Conservation (phyloP, 2,797 vertebrate genomes). For the Hoplostethus mediterraneus region DNA sequence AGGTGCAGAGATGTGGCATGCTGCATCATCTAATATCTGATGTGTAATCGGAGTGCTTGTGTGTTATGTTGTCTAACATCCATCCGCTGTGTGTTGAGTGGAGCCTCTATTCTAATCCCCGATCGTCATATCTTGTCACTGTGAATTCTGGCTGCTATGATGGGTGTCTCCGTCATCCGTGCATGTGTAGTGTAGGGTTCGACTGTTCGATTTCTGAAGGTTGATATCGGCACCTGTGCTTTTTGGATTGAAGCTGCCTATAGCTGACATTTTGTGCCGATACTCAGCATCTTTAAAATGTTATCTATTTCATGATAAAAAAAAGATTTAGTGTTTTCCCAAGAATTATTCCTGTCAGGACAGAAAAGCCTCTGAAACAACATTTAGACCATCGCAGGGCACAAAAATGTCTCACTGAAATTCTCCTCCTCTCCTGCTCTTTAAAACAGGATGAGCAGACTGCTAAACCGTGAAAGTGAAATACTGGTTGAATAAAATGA, state of each 20-base stretch:
- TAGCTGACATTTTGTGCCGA: background rate
- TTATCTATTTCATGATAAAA: too few species aligned
- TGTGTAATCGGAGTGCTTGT: background rate
- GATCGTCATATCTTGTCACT: slow-evolving; percentile 19
- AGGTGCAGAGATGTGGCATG: slow-evolving; percentile 83
- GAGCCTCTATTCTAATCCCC: slow-evolving; percentile 35
- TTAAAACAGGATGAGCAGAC: too few species aligned
- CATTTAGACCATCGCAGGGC: too few species aligned
- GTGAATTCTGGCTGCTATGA: background rate
- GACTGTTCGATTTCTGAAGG: slow-evolving; percentile 24
- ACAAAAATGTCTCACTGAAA: too few species aligned
- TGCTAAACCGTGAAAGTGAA: too few species aligned
- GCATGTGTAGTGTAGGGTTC: slow-evolving; percentile 8
- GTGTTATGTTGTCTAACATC: slow-evolving; percentile 8
- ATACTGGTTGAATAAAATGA: too few species aligned
- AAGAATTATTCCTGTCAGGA: too few species aligned
- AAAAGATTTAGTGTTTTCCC: too few species aligned
- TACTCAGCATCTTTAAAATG: too few species aligned
- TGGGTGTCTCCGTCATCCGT: slow-evolving; percentile 40
- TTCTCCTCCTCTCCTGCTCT: too few species aligned
- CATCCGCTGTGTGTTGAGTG: slow-evolving; percentile 15
- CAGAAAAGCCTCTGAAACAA: too few species aligned
- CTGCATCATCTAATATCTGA: slow-evolving; percentile 12
- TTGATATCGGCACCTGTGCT: background rate
- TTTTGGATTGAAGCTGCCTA: background rate